Conservation (phyloP, 2,797 vertebrate species). For the Acrossocheilus wenchowensis region DNA sequence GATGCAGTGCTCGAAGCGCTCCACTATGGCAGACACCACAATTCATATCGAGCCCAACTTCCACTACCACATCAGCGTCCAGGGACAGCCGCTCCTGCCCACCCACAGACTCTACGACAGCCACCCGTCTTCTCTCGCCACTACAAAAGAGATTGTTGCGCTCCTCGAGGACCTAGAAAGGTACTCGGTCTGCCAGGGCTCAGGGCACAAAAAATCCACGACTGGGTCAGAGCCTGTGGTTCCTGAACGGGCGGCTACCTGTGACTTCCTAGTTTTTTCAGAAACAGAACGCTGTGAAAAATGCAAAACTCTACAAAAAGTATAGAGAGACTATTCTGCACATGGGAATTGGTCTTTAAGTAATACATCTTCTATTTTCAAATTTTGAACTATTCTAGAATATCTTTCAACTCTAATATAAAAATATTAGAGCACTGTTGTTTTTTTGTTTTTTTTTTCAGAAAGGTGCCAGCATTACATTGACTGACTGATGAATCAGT, state of each 20-base stretch:
- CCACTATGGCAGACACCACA: slow-evolving; percentile 77
- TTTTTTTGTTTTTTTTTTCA: neutral
- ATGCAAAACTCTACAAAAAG: slow-evolving; percentile 60
- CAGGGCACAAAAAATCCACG: slow-evolving; percentile 53
- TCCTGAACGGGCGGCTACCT: slow-evolving; percentile 76
- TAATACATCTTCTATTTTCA: neutral
- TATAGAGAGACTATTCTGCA: slow-evolving; percentile 26
- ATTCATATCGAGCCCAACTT: slow-evolving; percentile 78
- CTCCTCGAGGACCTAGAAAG: slow-evolving; percentile 78
- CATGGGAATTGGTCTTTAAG: neutral
- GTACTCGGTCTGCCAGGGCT: slow-evolving; percentile 76
- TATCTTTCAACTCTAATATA: neutral
- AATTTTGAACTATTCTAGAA: neutral
- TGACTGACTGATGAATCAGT: neutral
- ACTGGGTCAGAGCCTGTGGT: slow-evolving; percentile 65
- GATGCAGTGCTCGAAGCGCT: slow-evolving; percentile 80
- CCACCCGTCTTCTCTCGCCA: slow-evolving; percentile 67
- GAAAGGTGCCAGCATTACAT: neutral
- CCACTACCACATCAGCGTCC: slow-evolving; percentile 77
- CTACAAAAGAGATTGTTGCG: slow-evolving; percentile 66
- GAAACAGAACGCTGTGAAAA: slow-evolving; percentile 67
- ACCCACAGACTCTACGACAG: slow-evolving; percentile 76
- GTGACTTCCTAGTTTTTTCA: slow-evolving; percentile 77
- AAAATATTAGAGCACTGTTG: neutral
- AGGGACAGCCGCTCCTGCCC: slow-evolving; percentile 79